Percentiles rank a stretch among this genome's conserved stretches.
These are phyloP conservation scores for Notodonta ziczac DNA, from an alignment of 2,888 invertebrate genomes.

Conservation along the genomic window DNA sequence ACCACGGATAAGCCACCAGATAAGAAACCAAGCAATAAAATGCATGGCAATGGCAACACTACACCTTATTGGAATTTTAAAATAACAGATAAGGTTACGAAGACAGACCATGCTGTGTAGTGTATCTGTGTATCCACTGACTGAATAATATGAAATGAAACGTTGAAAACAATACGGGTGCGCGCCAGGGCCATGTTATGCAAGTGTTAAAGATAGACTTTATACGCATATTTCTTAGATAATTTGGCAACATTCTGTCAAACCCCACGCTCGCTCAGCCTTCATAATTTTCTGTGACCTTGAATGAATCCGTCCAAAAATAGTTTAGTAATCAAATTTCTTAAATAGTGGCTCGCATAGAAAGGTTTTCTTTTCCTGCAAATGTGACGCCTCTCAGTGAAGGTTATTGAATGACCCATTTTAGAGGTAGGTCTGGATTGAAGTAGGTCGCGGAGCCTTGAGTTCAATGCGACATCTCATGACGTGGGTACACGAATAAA, in stretches of 20 bases:
- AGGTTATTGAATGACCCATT: constrained; percentile 51
- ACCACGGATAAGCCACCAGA: constrained; percentile 39
- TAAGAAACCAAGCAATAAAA: constrained; percentile 19
- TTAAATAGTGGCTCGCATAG: constrained; percentile 4
- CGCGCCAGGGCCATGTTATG: no score
- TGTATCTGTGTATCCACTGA: neutral
- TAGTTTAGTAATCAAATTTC: constrained; percentile 13
- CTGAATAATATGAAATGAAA: no score
- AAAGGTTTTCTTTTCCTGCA: constrained; percentile 19
- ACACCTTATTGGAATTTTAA: constrained; percentile 3
- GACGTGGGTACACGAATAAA: constrained; percentile 14
- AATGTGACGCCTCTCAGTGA: constrained; percentile 24
- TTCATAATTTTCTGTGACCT: constrained; percentile 12
- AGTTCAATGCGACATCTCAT: constrained; percentile 36
- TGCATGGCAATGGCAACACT: neutral
- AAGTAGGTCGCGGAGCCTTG: constrained; percentile 50
- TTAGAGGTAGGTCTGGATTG: constrained; percentile 40
- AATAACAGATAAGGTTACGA: neutral
- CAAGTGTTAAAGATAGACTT: neutral
- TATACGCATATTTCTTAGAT: constrained; percentile 11
- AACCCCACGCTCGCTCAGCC: constrained; percentile 25
- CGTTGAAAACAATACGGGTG: neutral
- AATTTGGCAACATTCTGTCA: constrained; percentile 30
- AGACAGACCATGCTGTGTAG: neutral
- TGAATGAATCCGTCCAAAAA: constrained; percentile 33